phyloP scores from a whole-genome alignment of 1,140 invertebrate genomes.

The Ceratosolen solmsi region DNA sequence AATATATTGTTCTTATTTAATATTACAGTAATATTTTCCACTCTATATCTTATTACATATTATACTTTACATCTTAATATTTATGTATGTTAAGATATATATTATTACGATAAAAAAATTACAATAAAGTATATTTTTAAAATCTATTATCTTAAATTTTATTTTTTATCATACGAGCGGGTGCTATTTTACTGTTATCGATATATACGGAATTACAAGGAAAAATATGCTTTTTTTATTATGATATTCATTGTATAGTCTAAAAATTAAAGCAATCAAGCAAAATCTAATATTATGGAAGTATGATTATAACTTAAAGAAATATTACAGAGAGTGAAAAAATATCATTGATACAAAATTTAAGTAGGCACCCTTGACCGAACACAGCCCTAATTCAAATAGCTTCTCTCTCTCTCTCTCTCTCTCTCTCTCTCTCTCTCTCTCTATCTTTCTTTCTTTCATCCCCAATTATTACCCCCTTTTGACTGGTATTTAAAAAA shows the following conservation, averaged over 20 bases:
- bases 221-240: slow-evolving; percentile 33
- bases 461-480: slow-evolving; percentile 57
- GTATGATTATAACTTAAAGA: slow-evolving; percentile 33
- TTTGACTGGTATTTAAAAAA: slow-evolving; percentile 66
- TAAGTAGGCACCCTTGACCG: slow-evolving; percentile 53
- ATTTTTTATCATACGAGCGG: neutral
- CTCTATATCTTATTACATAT: too few species aligned
- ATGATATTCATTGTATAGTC: too few species aligned
- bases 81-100: too few species aligned
- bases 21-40: too few species aligned
- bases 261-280: slow-evolving; percentile 7
- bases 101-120: neutral
- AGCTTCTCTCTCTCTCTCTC: slow-evolving; percentile 6
- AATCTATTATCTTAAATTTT: neutral
- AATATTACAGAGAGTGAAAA: neutral
- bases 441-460: slow-evolving; percentile 8
- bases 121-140: neutral
- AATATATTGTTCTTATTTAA: too few species aligned
- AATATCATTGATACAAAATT: too few species aligned
- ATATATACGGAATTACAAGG: slow-evolving; percentile 17
- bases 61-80: too few species aligned
- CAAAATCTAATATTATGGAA: neutral
- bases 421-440: slow-evolving; percentile 10
- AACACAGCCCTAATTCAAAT: slow-evolving; percentile 25
- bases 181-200: neutral